Evolutionary conservation across 2,113 vertebrate species (phyloP).

Genomic region (Chunga burmeisteri): DNA sequence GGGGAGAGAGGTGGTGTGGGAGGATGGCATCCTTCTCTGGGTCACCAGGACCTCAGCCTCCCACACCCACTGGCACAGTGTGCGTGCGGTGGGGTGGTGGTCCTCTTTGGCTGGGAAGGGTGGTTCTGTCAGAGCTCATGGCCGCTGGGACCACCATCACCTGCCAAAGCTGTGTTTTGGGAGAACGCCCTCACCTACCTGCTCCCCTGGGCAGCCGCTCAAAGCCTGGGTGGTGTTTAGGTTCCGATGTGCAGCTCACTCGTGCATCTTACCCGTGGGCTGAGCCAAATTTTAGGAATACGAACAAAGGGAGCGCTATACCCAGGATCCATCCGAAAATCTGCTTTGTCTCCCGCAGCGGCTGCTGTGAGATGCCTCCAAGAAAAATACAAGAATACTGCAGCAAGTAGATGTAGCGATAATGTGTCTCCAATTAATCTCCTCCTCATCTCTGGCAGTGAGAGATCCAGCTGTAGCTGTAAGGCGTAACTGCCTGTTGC

Average conservation of each 20-base stretch:
- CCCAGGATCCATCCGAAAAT: not conserved
- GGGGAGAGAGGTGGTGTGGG: not conserved
- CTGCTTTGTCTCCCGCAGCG: not conserved
- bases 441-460: not conserved
- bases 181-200: not conserved
- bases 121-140: not conserved
- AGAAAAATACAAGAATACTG: not conserved
- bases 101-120: not conserved
- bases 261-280: not conserved
- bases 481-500: not conserved
- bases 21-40: not conserved
- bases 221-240: not conserved
- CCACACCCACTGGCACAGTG: fast-evolving
- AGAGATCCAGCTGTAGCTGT: not conserved
- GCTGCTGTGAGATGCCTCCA: not conserved
- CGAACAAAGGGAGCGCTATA: not conserved
- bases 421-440: not conserved
- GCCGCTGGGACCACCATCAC: fast-evolving
- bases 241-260: not conserved
- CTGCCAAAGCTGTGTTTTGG: not conserved
- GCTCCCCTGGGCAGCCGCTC: not conserved
- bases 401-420: not conserved
- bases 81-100: not conserved
- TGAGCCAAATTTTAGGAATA: not conserved
- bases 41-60: not conserved